phyloP scores from a whole-genome alignment of 2,113 vertebrate species.

The Channa argus region DNA sequence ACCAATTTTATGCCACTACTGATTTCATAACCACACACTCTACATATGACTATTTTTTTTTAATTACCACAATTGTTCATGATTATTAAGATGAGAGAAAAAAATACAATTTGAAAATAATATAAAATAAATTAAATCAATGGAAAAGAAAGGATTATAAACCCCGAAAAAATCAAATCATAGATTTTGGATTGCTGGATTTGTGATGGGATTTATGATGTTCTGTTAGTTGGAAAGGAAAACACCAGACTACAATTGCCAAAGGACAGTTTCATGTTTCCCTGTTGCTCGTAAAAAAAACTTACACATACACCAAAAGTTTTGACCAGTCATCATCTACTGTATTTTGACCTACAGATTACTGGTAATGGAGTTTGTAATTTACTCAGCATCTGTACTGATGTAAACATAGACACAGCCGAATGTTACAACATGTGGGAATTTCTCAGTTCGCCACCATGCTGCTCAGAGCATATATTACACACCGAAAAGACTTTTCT shows the following conservation, averaged over 20 bases:
- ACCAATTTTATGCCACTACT: no score
- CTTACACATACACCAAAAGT: constrained; percentile 27
- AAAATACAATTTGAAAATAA: no score
- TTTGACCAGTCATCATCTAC: constrained; percentile 24
- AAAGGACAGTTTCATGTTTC: constrained; percentile 5
- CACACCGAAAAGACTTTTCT: no score
- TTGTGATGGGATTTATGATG: no score
- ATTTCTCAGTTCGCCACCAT: constrained; percentile 9
- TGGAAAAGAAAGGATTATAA: no score
- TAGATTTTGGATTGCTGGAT: no score
- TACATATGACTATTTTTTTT: no score
- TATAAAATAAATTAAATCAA: no score
- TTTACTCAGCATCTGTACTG: constrained; percentile 5
- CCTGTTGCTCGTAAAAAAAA: background rate
- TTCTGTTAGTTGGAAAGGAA: constrained; percentile 8
- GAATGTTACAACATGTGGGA: constrained; percentile 44
- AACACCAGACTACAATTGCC: background rate
- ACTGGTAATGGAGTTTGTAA: constrained; percentile 25
- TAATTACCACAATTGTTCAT: no score
- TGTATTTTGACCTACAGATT: constrained; percentile 25
- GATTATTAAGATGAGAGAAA: no score
- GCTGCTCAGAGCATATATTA: background rate
- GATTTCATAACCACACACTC: no score
- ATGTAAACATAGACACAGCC: constrained; percentile 15
- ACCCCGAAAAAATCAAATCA: no score